Evolutionary conservation across 2,113 vertebrate species (phyloP).

Genomic region (Chrysemys picta): DNA sequence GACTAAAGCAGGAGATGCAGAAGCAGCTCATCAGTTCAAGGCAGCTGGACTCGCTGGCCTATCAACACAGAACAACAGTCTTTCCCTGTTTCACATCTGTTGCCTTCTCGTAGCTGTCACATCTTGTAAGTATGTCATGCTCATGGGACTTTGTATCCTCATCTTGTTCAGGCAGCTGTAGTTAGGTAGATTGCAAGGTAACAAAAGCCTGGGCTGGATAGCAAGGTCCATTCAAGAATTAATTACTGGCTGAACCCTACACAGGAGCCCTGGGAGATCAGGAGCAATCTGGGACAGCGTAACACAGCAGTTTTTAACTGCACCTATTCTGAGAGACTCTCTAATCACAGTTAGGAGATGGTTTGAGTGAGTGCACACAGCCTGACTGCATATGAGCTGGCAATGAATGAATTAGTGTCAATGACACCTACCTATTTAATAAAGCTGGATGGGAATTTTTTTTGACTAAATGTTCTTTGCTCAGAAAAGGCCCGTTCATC

Average conservation of each 20-base stretch:
- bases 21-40: slow-evolving; percentile 7
- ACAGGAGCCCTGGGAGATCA: not conserved
- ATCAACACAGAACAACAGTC: not conserved
- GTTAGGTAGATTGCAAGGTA: slow-evolving; percentile 36
- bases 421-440: not conserved
- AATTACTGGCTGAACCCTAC: slow-evolving; percentile 25
- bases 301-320: slow-evolving; percentile 2
- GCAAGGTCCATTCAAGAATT: not conserved
- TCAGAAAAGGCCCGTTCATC: not conserved
- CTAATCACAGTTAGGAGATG: not conserved
- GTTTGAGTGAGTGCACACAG: not conserved
- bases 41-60: not conserved
- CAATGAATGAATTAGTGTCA: slow-evolving; percentile 3
- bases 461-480: not conserved
- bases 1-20: not conserved
- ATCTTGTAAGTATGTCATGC: not conserved
- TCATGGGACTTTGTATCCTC: not conserved
- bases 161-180: not conserved
- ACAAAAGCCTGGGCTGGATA: not conserved
- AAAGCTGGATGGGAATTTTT: not conserved
- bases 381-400: not conserved
- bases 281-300: not conserved
- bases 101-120: not conserved
- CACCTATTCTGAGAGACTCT: slow-evolving; percentile 1
- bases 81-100: not conserved